Evolutionary conservation across 2,888 invertebrate genomes (phyloP).

Genomic region (Scaptomyza polygonia): DNA sequence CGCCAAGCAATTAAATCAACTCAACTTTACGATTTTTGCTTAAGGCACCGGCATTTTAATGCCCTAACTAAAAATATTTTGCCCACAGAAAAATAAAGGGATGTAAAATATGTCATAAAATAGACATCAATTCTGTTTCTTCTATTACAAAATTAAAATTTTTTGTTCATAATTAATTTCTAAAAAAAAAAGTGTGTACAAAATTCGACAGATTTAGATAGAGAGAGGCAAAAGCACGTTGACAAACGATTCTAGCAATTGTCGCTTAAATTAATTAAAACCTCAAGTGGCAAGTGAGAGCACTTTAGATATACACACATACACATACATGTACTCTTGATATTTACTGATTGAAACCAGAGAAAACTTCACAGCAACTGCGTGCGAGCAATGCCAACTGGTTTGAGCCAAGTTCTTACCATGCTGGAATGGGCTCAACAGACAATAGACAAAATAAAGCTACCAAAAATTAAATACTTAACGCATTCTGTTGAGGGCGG

Average conservation of each 20-base stretch:
- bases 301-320: slow-evolving; percentile 11
- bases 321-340: slow-evolving; percentile 7
- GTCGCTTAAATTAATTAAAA: slow-evolving; percentile 49
- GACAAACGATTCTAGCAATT: slow-evolving; percentile 11
- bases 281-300: slow-evolving; percentile 42
- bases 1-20: slow-evolving; percentile 43
- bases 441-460: slow-evolving; percentile 18
- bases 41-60: slow-evolving; percentile 14
- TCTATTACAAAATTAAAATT: too few species aligned
- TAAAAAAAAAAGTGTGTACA: slow-evolving; percentile 13
- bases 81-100: background rate
- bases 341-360: slow-evolving; percentile 50
- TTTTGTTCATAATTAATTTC: background rate
- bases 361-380: slow-evolving; percentile 46
- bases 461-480: slow-evolving; percentile 25
- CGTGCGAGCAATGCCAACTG: slow-evolving; percentile 54
- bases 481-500: background rate
- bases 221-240: background rate
- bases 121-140: slow-evolving; percentile 3
- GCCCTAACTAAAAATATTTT: slow-evolving; percentile 15
- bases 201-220: background rate
- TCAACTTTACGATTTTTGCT: slow-evolving; percentile 32
- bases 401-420: slow-evolving; percentile 39
- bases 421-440: background rate
- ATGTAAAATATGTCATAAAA: background rate